These are phyloP conservation scores for Papilio elwesi DNA, from an alignment of 2,888 invertebrate genomes.

Conservation along the genomic window DNA sequence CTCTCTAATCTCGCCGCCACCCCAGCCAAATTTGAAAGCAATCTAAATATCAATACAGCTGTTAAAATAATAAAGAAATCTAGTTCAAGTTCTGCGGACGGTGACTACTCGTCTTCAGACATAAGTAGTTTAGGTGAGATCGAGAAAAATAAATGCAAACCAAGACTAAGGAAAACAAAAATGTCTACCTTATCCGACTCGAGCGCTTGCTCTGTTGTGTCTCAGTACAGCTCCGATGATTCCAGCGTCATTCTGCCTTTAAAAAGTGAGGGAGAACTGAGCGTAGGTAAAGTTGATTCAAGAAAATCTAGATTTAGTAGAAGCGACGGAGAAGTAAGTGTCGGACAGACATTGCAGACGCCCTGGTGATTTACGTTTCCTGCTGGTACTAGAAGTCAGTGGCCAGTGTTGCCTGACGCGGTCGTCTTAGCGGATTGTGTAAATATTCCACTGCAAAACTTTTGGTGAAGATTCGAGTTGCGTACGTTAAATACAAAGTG, in stretches of 20 bases:
- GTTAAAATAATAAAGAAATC: slow-evolving; percentile 34
- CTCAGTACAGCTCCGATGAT: slow-evolving; percentile 61
- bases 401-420: not conserved
- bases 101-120: slow-evolving; percentile 72
- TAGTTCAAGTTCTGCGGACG: slow-evolving; percentile 70
- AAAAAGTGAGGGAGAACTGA: slow-evolving; percentile 73
- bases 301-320: slow-evolving; percentile 49
- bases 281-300: slow-evolving; percentile 54
- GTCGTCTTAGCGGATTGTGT: not conserved
- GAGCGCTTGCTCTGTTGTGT: slow-evolving; percentile 59
- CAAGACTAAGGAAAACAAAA: slow-evolving; percentile 53
- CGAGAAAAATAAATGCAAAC: slow-evolving; percentile 56
- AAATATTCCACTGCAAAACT: not conserved
- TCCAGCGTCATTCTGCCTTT: slow-evolving; percentile 64
- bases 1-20: slow-evolving; percentile 61
- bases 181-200: slow-evolving; percentile 62
- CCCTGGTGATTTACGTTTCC: not conserved
- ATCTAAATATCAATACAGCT: not conserved
- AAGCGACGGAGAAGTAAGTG: slow-evolving; percentile 67
- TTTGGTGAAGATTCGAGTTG: not conserved
- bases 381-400: not conserved
- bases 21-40: slow-evolving; percentile 39
- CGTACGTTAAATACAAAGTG: not conserved
- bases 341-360: slow-evolving; percentile 40
- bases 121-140: slow-evolving; percentile 78